Evolutionary conservation across 2,888 invertebrate species (phyloP), one percentile per base, ranked within the genome.

Genomic region (Tenodera sinensis): DNA sequence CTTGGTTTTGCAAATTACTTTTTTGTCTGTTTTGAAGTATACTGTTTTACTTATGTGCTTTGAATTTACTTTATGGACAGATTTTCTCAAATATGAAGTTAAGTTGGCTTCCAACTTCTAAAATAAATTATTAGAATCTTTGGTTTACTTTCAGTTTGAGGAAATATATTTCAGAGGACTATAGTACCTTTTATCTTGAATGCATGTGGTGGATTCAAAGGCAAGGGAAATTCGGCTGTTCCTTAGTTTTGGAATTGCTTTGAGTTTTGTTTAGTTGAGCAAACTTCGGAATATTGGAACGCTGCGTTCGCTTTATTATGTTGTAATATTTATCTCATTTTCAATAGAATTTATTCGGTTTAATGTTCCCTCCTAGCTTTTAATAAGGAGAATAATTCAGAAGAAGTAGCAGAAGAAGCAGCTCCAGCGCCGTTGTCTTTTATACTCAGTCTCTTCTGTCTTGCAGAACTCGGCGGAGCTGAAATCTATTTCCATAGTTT

Each of bases 321-420:
- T 71, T 81, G 14, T 81, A 87, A 87, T 87, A 83, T 87, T 87
- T 87, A 87, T 87, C 83, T 34, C n/a, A 82, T 86, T 28, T 54
- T 87, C 87, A 87, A 71, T 87, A 82, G 87, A 87, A 87, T 87
- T 71, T 71, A 82, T 87, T 87, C 87, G 83, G 34, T 83, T 83
- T 82, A 87, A 34, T 87, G n/a, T 30, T 34, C 81, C 83, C 87
- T 71, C 3, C 54, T 20, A 15, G 82, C 87, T 87, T 89, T 89
- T 88, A 85, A 89, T 89, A 89, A 89, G 88, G 86, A 86, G 88
- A 85, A 89, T 89, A 88, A 89, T 89, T 89, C 85, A 71, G 54
- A 71, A 71, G 54, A 20, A 71, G 54, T 6, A 71, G 54, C 20
- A 71, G 42, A 42, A 42, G 42, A 20, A 71, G 54, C 15, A 71